Percentiles rank a stretch among this genome's conserved stretches.
phyloP scores from a whole-genome alignment of 2,888 invertebrate species.

The Brachypalpus laphriformis region DNA sequence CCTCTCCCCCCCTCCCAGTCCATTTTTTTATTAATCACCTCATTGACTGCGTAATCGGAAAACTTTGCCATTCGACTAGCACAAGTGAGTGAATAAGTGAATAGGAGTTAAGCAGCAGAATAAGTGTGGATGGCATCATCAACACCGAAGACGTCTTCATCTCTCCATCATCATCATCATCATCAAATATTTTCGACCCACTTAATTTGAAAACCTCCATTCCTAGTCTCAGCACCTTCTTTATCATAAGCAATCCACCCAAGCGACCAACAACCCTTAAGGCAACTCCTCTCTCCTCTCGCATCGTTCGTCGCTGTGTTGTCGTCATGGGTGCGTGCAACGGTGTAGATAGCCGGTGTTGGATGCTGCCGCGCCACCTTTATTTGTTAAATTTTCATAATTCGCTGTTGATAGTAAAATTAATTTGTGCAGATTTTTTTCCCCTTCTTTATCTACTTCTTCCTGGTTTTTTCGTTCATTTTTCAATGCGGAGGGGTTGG shows the following conservation, averaged over 20 bases:
- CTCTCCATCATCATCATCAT: slow-evolving; percentile 44
- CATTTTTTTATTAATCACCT: slow-evolving; percentile 69
- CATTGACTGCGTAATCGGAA: slow-evolving; percentile 74
- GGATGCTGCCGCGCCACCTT: slow-evolving; percentile 69
- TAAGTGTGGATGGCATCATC: slow-evolving; percentile 67
- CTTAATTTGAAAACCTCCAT: slow-evolving; percentile 64
- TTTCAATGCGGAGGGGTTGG: not conserved
- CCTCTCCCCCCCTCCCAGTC: not conserved
- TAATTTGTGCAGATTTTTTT: slow-evolving; percentile 73
- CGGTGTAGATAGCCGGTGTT: slow-evolving; percentile 61
- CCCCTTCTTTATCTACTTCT: not conserved
- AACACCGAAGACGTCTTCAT: slow-evolving; percentile 48
- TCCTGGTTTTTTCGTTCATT: not conserved
- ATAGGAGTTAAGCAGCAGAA: slow-evolving; percentile 43
- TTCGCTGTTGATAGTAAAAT: slow-evolving; percentile 74
- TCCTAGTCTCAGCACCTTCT: too few relatives aligned
- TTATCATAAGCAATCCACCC: too few relatives aligned
- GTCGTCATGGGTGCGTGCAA: slow-evolving; percentile 55
- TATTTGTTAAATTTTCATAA: slow-evolving; percentile 73
- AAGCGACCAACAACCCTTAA: slow-evolving; percentile 41
- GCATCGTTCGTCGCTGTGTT: not conserved
- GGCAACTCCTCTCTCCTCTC: too few relatives aligned
- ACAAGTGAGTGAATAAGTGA: slow-evolving; percentile 63
- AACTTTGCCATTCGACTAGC: slow-evolving; percentile 60
- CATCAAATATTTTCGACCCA: slow-evolving; percentile 74